These are phyloP conservation scores for Hirtodrosophila alboralis DNA, from an alignment of 2,888 invertebrate species.

Conservation along the genomic window DNA sequence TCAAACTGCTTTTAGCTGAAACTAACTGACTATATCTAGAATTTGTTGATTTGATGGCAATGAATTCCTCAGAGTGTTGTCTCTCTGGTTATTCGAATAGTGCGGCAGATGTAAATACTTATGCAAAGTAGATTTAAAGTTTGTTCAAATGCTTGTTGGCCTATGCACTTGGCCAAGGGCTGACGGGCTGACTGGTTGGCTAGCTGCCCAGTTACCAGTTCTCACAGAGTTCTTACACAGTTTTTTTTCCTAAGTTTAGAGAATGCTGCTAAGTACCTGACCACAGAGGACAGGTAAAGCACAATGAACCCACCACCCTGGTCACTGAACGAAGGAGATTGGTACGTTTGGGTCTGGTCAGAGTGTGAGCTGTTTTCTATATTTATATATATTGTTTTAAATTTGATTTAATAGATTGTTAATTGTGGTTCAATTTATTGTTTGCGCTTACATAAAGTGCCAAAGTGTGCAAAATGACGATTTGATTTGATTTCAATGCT, in stretches of 20 bases:
- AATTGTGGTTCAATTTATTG: constrained; percentile 61
- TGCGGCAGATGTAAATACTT: constrained; percentile 32
- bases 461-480: constrained; percentile 42
- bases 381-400: constrained; percentile 51
- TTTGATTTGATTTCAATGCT: constrained; percentile 10
- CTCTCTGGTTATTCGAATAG: constrained; percentile 3
- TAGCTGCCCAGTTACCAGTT: constrained; percentile 50
- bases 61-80: constrained; percentile 15
- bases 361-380: not conserved
- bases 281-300: constrained; percentile 66
- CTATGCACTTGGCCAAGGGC: constrained; percentile 56
- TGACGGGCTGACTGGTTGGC: constrained; percentile 35
- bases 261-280: constrained; percentile 52
- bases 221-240: constrained; percentile 21
- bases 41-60: constrained; percentile 25
- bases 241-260: constrained; percentile 34
- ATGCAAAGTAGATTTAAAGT: constrained; percentile 51
- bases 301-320: constrained; percentile 69
- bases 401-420: constrained; percentile 64
- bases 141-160: constrained; percentile 35
- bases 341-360: not conserved
- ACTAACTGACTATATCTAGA: constrained; percentile 10
- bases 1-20: not conserved
- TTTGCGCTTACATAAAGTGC: constrained; percentile 48
- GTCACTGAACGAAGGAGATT: constrained; percentile 44